These are phyloP conservation scores for Anas flavirostris DNA, from an alignment of 2,797 vertebrate species.

Conservation along the genomic window DNA sequence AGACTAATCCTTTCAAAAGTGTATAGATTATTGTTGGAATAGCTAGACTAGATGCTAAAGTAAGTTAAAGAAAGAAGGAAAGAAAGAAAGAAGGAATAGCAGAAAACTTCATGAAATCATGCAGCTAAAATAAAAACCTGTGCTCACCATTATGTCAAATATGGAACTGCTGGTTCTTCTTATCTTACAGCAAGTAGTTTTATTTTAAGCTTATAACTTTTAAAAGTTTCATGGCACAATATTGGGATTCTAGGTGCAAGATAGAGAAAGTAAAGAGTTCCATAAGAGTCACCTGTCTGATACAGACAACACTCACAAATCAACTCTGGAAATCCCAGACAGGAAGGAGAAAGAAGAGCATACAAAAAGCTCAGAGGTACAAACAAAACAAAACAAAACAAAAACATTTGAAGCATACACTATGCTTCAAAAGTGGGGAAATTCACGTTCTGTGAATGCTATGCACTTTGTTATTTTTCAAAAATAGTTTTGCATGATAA, in stretches of 20 bases:
- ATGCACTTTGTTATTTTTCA: not conserved
- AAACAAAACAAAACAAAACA: not conserved
- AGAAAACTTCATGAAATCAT: not conserved
- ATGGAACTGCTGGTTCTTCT: not conserved
- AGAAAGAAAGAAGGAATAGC: not conserved
- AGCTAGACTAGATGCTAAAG: not conserved
- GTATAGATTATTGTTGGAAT: not conserved
- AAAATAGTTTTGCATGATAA: not conserved
- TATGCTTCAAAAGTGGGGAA: not conserved
- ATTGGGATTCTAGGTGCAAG: slow-evolving; percentile 79
- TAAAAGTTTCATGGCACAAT: not conserved
- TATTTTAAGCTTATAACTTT: not conserved
- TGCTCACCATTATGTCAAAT: not conserved
- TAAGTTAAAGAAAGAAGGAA: too few relatives aligned
- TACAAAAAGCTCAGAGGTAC: slow-evolving; percentile 86
- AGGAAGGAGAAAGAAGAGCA: slow-evolving; percentile 85
- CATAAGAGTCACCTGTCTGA: slow-evolving; percentile 80
- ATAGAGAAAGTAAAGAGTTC: slow-evolving; percentile 86
- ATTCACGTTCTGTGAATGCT: not conserved
- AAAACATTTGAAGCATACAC: not conserved
- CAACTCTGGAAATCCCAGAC: slow-evolving; percentile 81
- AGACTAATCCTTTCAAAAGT: not conserved
- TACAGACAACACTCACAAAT: slow-evolving; percentile 78
- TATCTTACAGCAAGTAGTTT: not conserved
- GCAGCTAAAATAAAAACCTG: not conserved